Conservation (phyloP, 2,888 invertebrate genomes). For the Tetragnatha montana region DNA sequence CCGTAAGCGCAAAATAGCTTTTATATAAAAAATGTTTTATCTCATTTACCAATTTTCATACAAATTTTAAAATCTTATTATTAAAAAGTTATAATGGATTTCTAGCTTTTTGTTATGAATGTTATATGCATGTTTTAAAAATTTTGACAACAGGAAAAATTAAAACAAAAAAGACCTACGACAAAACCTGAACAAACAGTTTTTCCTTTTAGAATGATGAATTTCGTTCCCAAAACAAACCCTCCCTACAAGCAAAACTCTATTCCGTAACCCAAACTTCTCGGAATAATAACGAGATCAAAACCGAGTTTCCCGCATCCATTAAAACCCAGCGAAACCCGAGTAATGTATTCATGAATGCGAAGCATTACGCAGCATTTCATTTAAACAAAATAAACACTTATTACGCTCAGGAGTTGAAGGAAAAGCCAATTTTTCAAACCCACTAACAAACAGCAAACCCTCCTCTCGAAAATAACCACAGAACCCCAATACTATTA, state of each 20-base stretch:
- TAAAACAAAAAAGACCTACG: too few relatives aligned
- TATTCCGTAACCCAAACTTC: not conserved
- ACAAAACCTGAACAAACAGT: too few relatives aligned
- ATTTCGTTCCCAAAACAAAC: not conserved
- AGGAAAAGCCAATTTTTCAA: constrained; percentile 29
- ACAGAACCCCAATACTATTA: constrained; percentile 33
- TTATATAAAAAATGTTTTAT: too few relatives aligned
- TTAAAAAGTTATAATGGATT: too few relatives aligned
- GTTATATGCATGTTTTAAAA: too few relatives aligned
- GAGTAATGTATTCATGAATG: constrained; percentile 31
- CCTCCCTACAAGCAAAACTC: not conserved
- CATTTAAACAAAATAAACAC: constrained; percentile 17
- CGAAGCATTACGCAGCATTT: constrained; percentile 11
- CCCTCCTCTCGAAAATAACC: not conserved
- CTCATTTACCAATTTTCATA: too few relatives aligned
- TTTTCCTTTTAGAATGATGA: too few relatives aligned
- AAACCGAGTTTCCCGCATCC: not conserved
- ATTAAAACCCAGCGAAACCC: not conserved
- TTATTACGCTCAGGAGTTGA: constrained; percentile 6
- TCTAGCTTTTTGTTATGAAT: too few relatives aligned
- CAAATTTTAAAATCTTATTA: too few relatives aligned
- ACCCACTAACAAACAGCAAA: constrained; percentile 1
- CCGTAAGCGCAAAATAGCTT: too few relatives aligned
- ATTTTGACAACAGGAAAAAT: too few relatives aligned
- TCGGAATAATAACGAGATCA: not conserved